Evolutionary conservation across 2,113 vertebrate genomes (phyloP), one percentile per base, ranked within the genome.

Genomic region (Poicephalus meyeri): DNA sequence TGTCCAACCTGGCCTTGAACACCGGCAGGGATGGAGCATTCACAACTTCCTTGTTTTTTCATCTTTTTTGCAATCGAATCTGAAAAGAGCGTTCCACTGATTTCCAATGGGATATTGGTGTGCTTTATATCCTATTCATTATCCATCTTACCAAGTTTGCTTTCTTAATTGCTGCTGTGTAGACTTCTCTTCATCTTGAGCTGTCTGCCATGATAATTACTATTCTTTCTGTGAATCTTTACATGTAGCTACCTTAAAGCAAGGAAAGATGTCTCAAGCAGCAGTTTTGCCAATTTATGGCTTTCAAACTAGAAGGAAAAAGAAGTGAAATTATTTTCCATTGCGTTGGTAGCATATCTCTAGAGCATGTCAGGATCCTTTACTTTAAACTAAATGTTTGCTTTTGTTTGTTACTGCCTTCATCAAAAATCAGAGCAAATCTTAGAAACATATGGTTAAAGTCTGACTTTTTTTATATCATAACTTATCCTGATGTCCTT

Each of bases 111-210:
- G 46, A 74, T 66, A 50, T n/a, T 71, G 80, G 13, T 42, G 42
- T 80, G 18, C 53, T 89, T 79, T 89, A 66, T 73, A 73, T 73
- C 55, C 68, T 63, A 29, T 73, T 91, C 74, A 58, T 96, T 96
- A 94, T 55, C 74, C 16, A 64, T 63, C 20, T 50, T 88, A 91
- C 50, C 46, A 65, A 86, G 42, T 83, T 90, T 90, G 31, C 20
- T 73, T 80, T 83, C 72, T 72, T 90, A 93, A 88, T 82, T 88
- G 79, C 64, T 55, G 33, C 50, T 76, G 23, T 61, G 53, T 14
- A 68, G 47, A 49, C 23, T 76, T 65, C 24, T 91, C 18, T 93
- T 86, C 68, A 88, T 29, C 46, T 66, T 80, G 71, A 88, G 33
- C 68, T 89, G 35, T 50, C 74, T 82, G 42, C 68, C 70, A n/a